Evolutionary conservation across 2,888 invertebrate genomes (phyloP), one percentile per base, ranked within the genome.

Genomic region (Cantharis lateralis): DNA sequence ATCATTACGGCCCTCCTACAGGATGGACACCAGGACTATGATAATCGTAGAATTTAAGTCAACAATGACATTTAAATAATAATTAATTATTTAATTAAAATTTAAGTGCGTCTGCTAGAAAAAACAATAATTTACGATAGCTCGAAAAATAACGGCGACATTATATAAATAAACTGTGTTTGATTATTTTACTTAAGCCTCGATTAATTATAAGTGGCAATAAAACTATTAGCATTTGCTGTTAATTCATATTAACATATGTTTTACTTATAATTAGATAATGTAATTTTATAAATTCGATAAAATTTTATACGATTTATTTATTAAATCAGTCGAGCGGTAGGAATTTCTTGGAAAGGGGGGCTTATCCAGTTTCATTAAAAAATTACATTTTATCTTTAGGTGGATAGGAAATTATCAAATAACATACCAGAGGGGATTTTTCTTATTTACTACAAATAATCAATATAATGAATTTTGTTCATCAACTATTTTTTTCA

Each of bases 191-290:
- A 62, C 26, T 68, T 68, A 73, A 73, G 62, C 62, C 26, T 15
- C 26, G 62, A 48, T 68, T 68, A 73, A 26, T 16, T 48, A 24
- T 28, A 20, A 73, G 73, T 73, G 68, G 68, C 62, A 68, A 73
- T 73, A 73, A 68, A 68, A 68, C 16, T 48, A 68, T 70, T 69
- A 74, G 62, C 62, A 69, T 66, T 75, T 68, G 68, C 24, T 69
- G 48, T 61, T 61, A 48, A 24, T 75, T 70, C 66, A 63, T 28
- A 66, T 64, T 16, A 75, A 71, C 75, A 75, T 75, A 75, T 75
- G 75, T 72, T 72, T 75, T 20, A 15, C 68, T 71, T 62, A 68
- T 72, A 75, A 68, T 28, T 63, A 71, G 71, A 71, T 75, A 75
- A 75, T 75, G 61, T 9, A n/a, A 20, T 9, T 75, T 71, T 75